Base-by-base conservation (phyloP, 64 coral and sea anemone genomes). In the Trachythela sp. region DNA sequence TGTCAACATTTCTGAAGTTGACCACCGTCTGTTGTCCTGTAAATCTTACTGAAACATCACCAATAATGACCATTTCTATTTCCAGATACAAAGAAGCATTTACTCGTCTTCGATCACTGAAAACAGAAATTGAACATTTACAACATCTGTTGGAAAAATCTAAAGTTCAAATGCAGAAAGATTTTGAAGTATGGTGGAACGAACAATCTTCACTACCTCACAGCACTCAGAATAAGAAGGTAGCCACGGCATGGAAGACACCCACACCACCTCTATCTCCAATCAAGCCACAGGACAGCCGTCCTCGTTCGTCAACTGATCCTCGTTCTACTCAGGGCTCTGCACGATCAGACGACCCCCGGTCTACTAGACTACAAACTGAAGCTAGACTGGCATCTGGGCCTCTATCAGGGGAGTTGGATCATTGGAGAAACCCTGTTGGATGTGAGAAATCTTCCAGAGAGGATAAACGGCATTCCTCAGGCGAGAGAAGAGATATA, bases 151-250 rank as follows among this genome's bases (percentile, higher is more conserved):
- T 99, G 51, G 93, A 99, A 49, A 99, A 95, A 89, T 40, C 91
- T 15, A 99, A 99, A 48, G 96, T 99, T 48, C 87, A 95, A 77
- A 93, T 99, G 96, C 96, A 99, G 70, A 99, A 99, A 87, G 96
- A 99, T 88, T 99, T 99, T 26, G 96, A 99, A 71, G 90, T 94
- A 42, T 99, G 96, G 96, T 99, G 96, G 96, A 89, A 91, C 5
- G 93, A 94, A 77, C 96, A 99, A 48, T 93, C 95, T 27, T 83
- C 95, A 0, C 87, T 91, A 17, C 77, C 32, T 15, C 40, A 51
- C 43, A 88, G 76, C 59, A 86, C 34, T 37, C 18, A 26, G 35
- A 48, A 52, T 15, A 27, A 43, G 39, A 50, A 54, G 43, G 40
- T 70, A 5, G 5, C 56, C 26, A 8, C 20, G 8, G 56, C 56